Evolutionary conservation across 2,113 vertebrate genomes (phyloP), one percentile per base, ranked within the genome.

Genomic region (Siphamia tubifer): DNA sequence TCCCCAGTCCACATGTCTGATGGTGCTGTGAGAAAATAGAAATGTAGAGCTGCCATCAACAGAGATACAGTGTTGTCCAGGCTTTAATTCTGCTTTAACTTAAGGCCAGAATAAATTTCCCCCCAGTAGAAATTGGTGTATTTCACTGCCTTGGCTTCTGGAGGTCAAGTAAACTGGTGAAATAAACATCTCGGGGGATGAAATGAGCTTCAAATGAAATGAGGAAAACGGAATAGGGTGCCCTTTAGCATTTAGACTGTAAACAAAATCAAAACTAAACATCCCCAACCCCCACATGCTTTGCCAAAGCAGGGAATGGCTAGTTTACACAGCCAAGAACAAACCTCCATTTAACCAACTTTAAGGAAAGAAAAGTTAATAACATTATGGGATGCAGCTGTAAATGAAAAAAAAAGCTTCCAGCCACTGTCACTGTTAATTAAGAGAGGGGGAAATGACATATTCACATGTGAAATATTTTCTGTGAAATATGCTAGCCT

Each of bases 191-290:
- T 39, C 57, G 11, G 23, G 23, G 40, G 25, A 8, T 21, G 20
- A 42, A 9, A 48, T 21, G 27, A 19, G 21, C 30, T 40, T 48
- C 2, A 25, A 2, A 5, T 28, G 27, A 32, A 17, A 21, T 19
- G 16, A 51, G 12, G 9, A 13, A 10, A 5, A 10, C 9, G 4
- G 9, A 28, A 1, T 28, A 12, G 5, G 56, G 9, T 16, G 11
- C 9, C 8, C 17, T 15, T 65, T 52, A 62, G 49, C 68, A 48
- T 68, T 44, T 15, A 73, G 47, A 68, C 13, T 75, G 74, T 84
- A 84, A 81, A 81, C 66, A 79, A 64, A 57, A 74, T 43, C 35
- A 53, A 23, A n/a, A 8, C 34, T 16, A 16, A 36, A 6, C 40
- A 15, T 4, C 45, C 30, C 20, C n/a, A 4, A 3, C 23, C 38